These are phyloP conservation scores for Drosophila pseudotakahashii DNA, from an alignment of 2,888 invertebrate species.

Conservation along the genomic window DNA sequence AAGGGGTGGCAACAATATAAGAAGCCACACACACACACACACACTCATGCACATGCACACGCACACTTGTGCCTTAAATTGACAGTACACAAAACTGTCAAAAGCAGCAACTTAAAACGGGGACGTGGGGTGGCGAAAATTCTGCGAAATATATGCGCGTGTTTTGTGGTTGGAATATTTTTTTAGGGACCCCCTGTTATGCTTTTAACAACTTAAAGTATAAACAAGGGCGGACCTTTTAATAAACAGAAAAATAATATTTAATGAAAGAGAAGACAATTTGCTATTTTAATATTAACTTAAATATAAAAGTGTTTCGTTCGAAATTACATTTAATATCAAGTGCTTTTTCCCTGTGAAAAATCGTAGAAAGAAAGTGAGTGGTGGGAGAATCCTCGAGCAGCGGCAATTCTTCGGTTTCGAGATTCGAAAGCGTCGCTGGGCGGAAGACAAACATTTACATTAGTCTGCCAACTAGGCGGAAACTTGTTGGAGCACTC, in stretches of 20 bases:
- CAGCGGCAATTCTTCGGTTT: neutral
- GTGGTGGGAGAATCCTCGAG: neutral
- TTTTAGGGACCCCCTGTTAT: slow-evolving; percentile 1
- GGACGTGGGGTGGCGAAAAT: neutral
- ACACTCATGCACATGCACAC: slow-evolving; percentile 1
- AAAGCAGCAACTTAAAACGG: slow-evolving; percentile 54
- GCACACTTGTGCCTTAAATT: slow-evolving; percentile 63
- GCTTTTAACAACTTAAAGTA: neutral
- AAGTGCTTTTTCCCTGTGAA: neutral
- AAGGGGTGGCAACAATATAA: slow-evolving; percentile 29
- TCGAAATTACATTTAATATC: no score
- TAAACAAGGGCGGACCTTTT: neutral
- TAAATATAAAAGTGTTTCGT: no score
- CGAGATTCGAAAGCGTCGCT: slow-evolving; percentile 4
- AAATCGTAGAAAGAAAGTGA: neutral
- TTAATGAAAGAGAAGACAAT: no score
- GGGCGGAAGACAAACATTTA: slow-evolving; percentile 51
- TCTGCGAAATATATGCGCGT: slow-evolving; percentile 14
- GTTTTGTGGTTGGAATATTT: slow-evolving; percentile 13
- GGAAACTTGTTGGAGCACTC: slow-evolving; percentile 54
- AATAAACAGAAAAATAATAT: neutral
- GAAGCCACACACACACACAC: slow-evolving; percentile 7
- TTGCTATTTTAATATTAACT: no score
- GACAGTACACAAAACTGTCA: slow-evolving; percentile 78
- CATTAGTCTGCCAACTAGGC: slow-evolving; percentile 40